Evolutionary conservation across 2,113 vertebrate genomes (phyloP), one percentile per base, ranked within the genome.

Genomic region (Heterotis niloticus): DNA sequence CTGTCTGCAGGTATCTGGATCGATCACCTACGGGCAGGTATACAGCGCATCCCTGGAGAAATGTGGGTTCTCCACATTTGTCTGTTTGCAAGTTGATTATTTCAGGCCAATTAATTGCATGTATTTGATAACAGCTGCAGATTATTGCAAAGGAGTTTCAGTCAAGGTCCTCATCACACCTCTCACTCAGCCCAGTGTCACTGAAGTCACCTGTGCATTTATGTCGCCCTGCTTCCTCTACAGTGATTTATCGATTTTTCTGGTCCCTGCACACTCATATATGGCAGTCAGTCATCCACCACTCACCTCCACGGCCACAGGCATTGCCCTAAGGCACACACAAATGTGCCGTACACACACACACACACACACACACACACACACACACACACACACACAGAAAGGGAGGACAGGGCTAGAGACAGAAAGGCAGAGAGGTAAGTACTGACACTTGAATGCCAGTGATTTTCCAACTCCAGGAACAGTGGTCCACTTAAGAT

Each of bases 361-460:
- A 24, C 64, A 70, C 28, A 16, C 26, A 34, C 20, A n/a, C 51
- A 80, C 75, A 82, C 80, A 73, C 23, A 69, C 67, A 34, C 67
- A 69, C 64, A 66, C 1, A 24, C 64, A 70, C 28, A 16, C 26
- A 34, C 20, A n/a, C 51, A 80, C 75, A 82, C 80, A 73, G 73
- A 82, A 60, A 57, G 78, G 78, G 83, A 62, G 7, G 34, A 44
- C 34, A 44, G 7, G 34, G 7, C 2, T 44, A 7, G 34, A 44
- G 34, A 44, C 34, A 44, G 34, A 44, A 7, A 44, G 34, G 7
- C 7, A 7, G 34, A 44, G 34, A 2, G 7, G 34, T 44, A 44
- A 44, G 34, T 44, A 44, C 7, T 44, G 34, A 44, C 34, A 44
- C 7, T 7, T 44, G 34, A 44, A 44, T 80, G 81, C 71, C 60